These are phyloP conservation scores for Geotrupes spiniger DNA, from an alignment of 2,888 invertebrate species.

Conservation along the genomic window DNA sequence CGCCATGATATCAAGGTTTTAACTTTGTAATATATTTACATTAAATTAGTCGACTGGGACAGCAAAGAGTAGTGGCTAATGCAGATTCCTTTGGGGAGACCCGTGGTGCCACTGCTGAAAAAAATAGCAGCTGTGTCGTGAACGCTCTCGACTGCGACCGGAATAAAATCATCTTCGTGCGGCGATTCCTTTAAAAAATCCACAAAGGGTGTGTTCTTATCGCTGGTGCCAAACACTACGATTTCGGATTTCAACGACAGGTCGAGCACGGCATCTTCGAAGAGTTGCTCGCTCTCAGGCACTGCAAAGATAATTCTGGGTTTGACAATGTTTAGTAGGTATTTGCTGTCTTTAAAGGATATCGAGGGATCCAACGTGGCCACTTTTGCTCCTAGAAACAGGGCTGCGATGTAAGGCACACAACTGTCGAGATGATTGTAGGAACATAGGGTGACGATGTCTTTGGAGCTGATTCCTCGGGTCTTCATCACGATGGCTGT, in stretches of 20 bases:
- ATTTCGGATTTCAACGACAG: slow-evolving; percentile 12
- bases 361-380: slow-evolving; percentile 37
- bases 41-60: slow-evolving; percentile 13
- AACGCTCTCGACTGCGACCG: slow-evolving; percentile 16
- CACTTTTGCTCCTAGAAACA: slow-evolving; percentile 48
- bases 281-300: slow-evolving; percentile 16
- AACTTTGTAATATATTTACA: slow-evolving; percentile 18
- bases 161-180: slow-evolving; percentile 25
- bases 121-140: slow-evolving; percentile 28
- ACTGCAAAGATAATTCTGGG: slow-evolving; percentile 26
- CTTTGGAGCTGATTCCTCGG: slow-evolving; percentile 47
- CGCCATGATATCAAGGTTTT: no score
- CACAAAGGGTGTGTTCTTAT: slow-evolving; percentile 12
- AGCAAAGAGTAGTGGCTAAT: slow-evolving; percentile 26
- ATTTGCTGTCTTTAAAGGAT: slow-evolving; percentile 27
- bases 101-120: slow-evolving; percentile 36
- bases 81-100: slow-evolving; percentile 33
- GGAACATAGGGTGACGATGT: slow-evolving; percentile 52
- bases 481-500: slow-evolving; percentile 49
- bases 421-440: slow-evolving; percentile 50
- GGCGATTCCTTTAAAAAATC: slow-evolving; percentile 16
- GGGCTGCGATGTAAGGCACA: slow-evolving; percentile 51
- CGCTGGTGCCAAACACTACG: slow-evolving; percentile 23
- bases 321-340: slow-evolving; percentile 31
- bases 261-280: slow-evolving; percentile 11